phyloP scores from a whole-genome alignment of 2,113 vertebrate species.

The Balaeniceps rex region DNA sequence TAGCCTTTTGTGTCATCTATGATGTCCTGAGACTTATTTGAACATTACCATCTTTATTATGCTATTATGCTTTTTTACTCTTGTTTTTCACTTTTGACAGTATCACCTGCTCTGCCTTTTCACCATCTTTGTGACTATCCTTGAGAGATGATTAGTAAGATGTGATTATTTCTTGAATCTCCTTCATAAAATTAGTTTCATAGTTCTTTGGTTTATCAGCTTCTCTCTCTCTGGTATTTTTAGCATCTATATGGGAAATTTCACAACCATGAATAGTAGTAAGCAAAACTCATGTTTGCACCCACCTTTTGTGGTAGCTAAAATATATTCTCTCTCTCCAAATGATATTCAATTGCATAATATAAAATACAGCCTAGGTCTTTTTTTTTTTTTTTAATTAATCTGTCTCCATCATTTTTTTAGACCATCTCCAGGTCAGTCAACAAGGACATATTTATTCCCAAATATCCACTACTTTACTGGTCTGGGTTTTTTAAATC shows the following conservation, averaged over 20 bases:
- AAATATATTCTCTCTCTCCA: not conserved
- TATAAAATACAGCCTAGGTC: not conserved
- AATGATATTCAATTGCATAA: not conserved
- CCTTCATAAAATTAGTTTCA: not conserved
- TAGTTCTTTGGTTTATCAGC: not conserved
- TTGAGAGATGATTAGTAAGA: not conserved
- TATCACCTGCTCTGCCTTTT: not conserved
- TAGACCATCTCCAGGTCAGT: not conserved
- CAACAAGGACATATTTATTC: not conserved
- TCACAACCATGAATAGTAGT: not conserved
- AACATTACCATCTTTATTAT: not conserved
- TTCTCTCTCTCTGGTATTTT: not conserved
- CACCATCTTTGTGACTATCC: not conserved
- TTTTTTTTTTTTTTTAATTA: not conserved
- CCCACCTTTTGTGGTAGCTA: not conserved
- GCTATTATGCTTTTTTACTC: not conserved
- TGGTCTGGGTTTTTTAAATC: not conserved
- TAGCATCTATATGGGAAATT: not conserved
- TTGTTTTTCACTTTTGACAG: not conserved
- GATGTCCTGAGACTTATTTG: not conserved
- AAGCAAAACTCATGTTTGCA: not conserved
- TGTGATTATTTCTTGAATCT: not conserved
- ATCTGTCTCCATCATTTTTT: not conserved
- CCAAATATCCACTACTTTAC: not conserved
- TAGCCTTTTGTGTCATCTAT: not conserved